Evolutionary conservation across 1,140 invertebrate genomes (phyloP).

Genomic region (Aleiodes sp.): DNA sequence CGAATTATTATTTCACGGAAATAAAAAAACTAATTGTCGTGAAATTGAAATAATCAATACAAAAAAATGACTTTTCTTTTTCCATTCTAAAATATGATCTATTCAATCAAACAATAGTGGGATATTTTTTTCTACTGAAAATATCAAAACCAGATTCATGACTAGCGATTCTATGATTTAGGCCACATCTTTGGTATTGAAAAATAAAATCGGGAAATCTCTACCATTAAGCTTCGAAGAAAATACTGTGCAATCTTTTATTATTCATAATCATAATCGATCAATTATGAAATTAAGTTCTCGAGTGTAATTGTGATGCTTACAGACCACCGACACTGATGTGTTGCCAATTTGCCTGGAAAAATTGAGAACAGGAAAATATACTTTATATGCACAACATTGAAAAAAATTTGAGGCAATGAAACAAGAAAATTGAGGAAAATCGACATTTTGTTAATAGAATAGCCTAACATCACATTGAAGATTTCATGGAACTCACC

Average conservation of each 20-base stretch:
- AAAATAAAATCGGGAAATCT: neutral
- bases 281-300: conserved; percentile 11
- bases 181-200: neutral
- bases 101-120: no score
- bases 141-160: neutral
- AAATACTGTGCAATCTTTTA: conserved; percentile 28
- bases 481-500: conserved; percentile 64
- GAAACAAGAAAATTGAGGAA: conserved; percentile 4
- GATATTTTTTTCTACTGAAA: no score
- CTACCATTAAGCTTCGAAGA: neutral
- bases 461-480: no score
- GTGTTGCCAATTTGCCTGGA: conserved; percentile 63
- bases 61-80: no score
- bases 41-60: no score
- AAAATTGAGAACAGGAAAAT: conserved; percentile 34
- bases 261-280: neutral
- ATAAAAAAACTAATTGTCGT: conserved; percentile 14
- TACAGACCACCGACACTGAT: conserved; percentile 55
- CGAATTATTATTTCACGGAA: conserved; percentile 19
- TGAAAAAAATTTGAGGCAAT: neutral
- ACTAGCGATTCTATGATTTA: neutral
- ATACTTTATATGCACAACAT: neutral
- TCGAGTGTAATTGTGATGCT: conserved; percentile 43
- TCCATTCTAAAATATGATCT: no score
- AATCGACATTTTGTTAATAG: conserved; percentile 12